Conservation (phyloP, 2,113 vertebrate species). For the Xiphophorus hellerii region DNA sequence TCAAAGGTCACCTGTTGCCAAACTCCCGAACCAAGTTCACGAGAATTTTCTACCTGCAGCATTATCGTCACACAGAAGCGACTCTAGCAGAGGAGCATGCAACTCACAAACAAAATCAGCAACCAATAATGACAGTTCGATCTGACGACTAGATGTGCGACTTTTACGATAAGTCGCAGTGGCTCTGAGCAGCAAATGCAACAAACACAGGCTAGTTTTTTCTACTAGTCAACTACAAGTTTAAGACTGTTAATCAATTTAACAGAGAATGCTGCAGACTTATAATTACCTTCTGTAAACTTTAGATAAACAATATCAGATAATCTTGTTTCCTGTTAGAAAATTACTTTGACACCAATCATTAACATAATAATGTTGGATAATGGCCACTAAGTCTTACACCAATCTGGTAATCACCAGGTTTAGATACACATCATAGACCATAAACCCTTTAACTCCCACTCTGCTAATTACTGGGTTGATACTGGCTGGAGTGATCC, state of each 20-base stretch:
- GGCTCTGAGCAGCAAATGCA: background rate
- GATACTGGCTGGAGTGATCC: slow-evolving; percentile 56
- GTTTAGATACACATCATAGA: slow-evolving; percentile 51
- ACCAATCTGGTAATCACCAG: slow-evolving; percentile 45
- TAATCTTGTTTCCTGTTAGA: background rate
- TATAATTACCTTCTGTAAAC: background rate
- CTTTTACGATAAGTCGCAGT: background rate
- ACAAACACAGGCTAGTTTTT: background rate
- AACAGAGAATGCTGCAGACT: background rate
- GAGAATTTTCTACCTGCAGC: slow-evolving; percentile 48
- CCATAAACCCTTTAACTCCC: slow-evolving; percentile 61
- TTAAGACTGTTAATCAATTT: background rate
- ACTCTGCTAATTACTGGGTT: slow-evolving; percentile 69
- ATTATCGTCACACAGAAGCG: slow-evolving; percentile 31
- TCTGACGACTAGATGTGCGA: no score
- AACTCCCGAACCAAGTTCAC: slow-evolving; percentile 71
- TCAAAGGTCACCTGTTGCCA: slow-evolving; percentile 78
- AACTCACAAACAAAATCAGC: slow-evolving; percentile 9
- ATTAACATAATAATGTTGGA: slow-evolving; percentile 1
- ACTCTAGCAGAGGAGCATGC: background rate
- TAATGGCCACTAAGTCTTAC: background rate
- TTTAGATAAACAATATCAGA: background rate
- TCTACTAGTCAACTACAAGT: background rate
- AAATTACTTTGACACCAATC: background rate
- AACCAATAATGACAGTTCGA: background rate